Base-by-base conservation (phyloP, 2,797 vertebrate species). In the Esox lucius region DNA sequence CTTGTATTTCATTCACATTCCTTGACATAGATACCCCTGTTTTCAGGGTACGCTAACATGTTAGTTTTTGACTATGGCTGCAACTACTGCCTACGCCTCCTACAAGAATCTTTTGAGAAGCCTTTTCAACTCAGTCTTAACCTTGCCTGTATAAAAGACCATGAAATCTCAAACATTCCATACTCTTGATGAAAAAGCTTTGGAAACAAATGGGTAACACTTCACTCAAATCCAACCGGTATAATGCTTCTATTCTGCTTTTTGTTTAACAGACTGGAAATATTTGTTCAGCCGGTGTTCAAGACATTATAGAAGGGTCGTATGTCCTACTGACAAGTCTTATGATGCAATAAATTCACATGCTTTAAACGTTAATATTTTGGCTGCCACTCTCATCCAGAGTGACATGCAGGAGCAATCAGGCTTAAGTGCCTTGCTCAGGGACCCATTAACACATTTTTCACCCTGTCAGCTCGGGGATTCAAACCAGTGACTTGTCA, bases 101-200 rank as follows among this genome's bases (percentile, higher is more conserved):
- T 48, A 15, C 2, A 48, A 3, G 72, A 70, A 78, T 65, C 19
- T 24, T 31, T 31, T 28, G 28, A 66, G 16, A 66, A 5, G 31
- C 17, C 17, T 66, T 66, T 28, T 66, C 64, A 66, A 66, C 28
- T 39, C 53, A 59, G 48, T 79, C 46, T 35, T 78, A 74, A 48
- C 67, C 49, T 75, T 71, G 71, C 75, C 72, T 85, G 56, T 66
- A 78, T 73, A 78, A 72, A 77, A 68, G 61, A 71, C 73, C 24
- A 71, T 75, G 79, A 83, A 76, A 81, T 78, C 80, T 80, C 76
- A 70, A 84, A 73, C 75, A 53, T 82, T 79, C 80, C 77, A 70
- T 66, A 86, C 78, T 84, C 78, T 86, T 77, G 64, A 31, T 66
- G 11, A 66, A 66, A 66, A 66, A 35, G 16, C 62, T 31, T 65